Evolutionary conservation across 2,888 invertebrate species (phyloP).

Genomic region (Nomada hirtipes): DNA sequence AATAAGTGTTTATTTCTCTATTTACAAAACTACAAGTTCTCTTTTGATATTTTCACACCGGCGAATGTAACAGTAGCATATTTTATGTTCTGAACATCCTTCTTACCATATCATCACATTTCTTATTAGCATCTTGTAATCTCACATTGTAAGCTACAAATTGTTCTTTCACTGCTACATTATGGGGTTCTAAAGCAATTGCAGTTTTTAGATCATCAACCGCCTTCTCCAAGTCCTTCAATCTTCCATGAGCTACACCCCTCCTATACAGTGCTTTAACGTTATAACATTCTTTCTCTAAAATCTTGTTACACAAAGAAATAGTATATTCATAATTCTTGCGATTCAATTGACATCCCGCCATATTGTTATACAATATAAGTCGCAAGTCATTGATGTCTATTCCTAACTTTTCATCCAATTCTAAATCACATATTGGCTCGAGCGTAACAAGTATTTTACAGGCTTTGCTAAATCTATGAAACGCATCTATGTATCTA

Average conservation of each 20-base stretch:
- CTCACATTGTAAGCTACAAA: conserved; percentile 86
- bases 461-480: conserved; percentile 90
- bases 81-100: conserved; percentile 84
- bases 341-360: conserved; percentile 91
- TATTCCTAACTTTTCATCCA: conserved; percentile 85
- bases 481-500: conserved; percentile 89
- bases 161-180: conserved; percentile 87
- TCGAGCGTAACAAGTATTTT: conserved; percentile 90
- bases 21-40: conserved; percentile 74
- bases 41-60: conserved; percentile 65
- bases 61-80: conserved; percentile 61
- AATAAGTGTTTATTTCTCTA: conserved; percentile 82
- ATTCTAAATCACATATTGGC: conserved; percentile 83
- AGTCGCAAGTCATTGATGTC: conserved; percentile 87
- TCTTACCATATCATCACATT: conserved; percentile 86
- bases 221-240: conserved; percentile 89
- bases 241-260: conserved; percentile 85
- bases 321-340: conserved; percentile 89
- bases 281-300: conserved; percentile 83
- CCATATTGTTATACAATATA: conserved; percentile 92
- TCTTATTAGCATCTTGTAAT: conserved; percentile 87
- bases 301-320: conserved; percentile 86
- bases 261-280: conserved; percentile 85
- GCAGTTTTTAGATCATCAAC: conserved; percentile 86
- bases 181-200: conserved; percentile 87